Evolutionary conservation across 2,888 invertebrate genomes (phyloP).

Genomic region (Polymixis flavicincta): DNA sequence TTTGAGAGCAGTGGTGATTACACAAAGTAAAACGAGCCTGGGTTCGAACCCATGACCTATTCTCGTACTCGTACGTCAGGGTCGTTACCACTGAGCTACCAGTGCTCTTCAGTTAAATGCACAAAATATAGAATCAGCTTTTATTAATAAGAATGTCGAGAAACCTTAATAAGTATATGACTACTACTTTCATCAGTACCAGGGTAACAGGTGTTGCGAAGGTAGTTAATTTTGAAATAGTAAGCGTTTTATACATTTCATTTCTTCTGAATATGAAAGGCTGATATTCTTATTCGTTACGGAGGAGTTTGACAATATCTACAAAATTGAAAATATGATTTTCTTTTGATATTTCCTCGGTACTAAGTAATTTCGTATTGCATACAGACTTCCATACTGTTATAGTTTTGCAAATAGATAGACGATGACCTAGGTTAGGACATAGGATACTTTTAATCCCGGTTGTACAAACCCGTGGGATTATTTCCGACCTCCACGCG

Average conservation of each 20-base stretch:
- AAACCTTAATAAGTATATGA: neutral
- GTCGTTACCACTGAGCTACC: no score
- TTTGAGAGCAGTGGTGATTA: no score
- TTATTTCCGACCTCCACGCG: neutral
- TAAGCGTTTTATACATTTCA: conserved; percentile 35
- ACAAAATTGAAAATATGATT: conserved; percentile 5
- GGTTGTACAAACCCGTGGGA: neutral
- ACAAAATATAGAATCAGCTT: neutral
- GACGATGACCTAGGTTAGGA: neutral
- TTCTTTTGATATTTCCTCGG: conserved; percentile 6
- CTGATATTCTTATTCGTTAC: conserved; percentile 5
- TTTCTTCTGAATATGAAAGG: conserved; percentile 2
- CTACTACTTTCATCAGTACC: conserved; percentile 1
- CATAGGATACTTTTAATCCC: neutral
- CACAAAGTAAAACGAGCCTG: no score
- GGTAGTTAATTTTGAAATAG: conserved; percentile 31
- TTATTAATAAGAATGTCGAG: neutral
- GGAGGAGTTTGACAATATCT: neutral
- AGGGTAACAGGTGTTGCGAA: conserved; percentile 32
- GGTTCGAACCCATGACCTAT: no score
- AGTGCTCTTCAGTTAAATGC: no score
- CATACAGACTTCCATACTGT: neutral
- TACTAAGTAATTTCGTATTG: neutral
- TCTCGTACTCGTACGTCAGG: no score
- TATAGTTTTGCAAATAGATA: neutral